Evolutionary conservation across 2,888 invertebrate genomes (phyloP).

Genomic region (Stenodera caucasica): DNA sequence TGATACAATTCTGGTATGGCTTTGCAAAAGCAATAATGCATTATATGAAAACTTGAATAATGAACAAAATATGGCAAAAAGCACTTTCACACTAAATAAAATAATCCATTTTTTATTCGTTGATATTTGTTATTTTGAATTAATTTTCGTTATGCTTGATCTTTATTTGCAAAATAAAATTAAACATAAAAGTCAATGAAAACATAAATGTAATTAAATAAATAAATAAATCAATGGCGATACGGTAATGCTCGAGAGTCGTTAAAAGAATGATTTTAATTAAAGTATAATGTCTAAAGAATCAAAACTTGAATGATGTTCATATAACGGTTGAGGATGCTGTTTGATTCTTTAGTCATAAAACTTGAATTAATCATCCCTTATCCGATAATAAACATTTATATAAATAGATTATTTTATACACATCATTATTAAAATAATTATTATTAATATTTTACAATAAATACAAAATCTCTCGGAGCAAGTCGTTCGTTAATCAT

Average conservation of each 20-base stretch:
- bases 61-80: constrained; percentile 51
- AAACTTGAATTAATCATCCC: constrained; percentile 22
- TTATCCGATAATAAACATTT: constrained; percentile 43
- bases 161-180: constrained; percentile 40
- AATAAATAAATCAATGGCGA: constrained; percentile 24
- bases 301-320: constrained; percentile 34
- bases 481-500: constrained; percentile 53
- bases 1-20: constrained; percentile 49
- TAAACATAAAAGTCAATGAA: constrained; percentile 29
- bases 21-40: constrained; percentile 47
- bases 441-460: constrained; percentile 45
- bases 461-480: constrained; percentile 44
- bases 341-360: constrained; percentile 26
- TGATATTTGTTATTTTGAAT: constrained; percentile 43
- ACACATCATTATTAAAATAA: too few species aligned
- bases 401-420: constrained; percentile 45
- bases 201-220: constrained; percentile 21
- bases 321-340: constrained; percentile 43
- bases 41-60: constrained; percentile 47
- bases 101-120: constrained; percentile 46
- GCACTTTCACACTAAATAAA: constrained; percentile 55
- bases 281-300: constrained; percentile 20
- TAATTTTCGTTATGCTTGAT: constrained; percentile 44
- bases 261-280: constrained; percentile 18
- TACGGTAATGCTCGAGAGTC: constrained; percentile 30